These are phyloP conservation scores for Acleris cristana DNA, from an alignment of 2,888 invertebrate genomes.

Conservation along the genomic window DNA sequence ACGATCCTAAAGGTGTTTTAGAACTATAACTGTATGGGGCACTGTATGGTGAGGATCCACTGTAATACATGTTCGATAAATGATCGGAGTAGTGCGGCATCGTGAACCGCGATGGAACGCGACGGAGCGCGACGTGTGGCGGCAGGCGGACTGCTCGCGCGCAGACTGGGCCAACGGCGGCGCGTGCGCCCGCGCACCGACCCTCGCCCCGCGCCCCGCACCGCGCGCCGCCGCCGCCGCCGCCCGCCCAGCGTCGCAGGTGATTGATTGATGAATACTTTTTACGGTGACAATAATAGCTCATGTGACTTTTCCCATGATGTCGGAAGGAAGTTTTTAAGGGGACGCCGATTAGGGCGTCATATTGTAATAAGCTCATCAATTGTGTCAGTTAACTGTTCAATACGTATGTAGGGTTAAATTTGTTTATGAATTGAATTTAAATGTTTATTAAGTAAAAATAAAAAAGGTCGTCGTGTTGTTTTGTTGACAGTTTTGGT, in stretches of 20 bases:
- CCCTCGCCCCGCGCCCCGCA: conserved; percentile 47
- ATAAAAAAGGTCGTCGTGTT: no score
- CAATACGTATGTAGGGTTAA: not conserved
- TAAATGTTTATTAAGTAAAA: no score
- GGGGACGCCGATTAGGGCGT: no score
- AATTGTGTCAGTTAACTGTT: conserved; percentile 17
- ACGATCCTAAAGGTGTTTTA: conserved; percentile 63
- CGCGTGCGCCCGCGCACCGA: conserved; percentile 46
- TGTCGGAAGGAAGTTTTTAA: conserved; percentile 58
- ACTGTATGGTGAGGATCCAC: conserved; percentile 78
- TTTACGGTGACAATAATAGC: conserved; percentile 70
- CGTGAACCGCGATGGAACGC: conserved; percentile 42
- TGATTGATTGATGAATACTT: conserved; percentile 73
- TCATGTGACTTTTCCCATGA: conserved; percentile 52
- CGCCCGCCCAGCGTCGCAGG: conserved; percentile 55
- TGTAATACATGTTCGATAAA: conserved; percentile 84
- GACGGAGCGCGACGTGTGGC: conserved; percentile 52
- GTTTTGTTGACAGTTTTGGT: no score
- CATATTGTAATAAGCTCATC: not conserved
- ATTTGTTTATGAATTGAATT: no score
- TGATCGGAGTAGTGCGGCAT: conserved; percentile 89
- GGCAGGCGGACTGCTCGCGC: conserved; percentile 57
- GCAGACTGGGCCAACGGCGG: conserved; percentile 60
- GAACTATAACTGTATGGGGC: conserved; percentile 77
- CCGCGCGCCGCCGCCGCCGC: conserved; percentile 49